Evolutionary conservation across 1,140 invertebrate species (phyloP).

Genomic region (Oryzaephilus surinamensis): DNA sequence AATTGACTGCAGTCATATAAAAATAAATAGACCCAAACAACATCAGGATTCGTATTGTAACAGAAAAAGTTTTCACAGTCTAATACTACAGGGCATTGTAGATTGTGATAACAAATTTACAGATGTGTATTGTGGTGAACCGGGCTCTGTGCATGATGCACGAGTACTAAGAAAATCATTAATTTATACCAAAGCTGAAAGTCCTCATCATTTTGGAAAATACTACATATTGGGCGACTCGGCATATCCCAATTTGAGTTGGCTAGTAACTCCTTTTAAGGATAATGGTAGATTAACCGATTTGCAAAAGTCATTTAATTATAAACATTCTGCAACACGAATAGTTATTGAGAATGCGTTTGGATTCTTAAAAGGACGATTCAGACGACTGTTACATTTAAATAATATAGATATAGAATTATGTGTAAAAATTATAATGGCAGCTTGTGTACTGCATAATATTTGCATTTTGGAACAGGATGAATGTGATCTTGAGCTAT

Average conservation of each 20-base stretch:
- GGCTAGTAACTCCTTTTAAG: slow-evolving; percentile 18
- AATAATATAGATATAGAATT: slow-evolving; percentile 7
- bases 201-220: slow-evolving; percentile 10
- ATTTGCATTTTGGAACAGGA: slow-evolving; percentile 8
- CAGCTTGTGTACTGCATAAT: slow-evolving; percentile 9
- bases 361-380: slow-evolving; percentile 15
- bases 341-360: slow-evolving; percentile 13
- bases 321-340: slow-evolving; percentile 8
- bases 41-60: slow-evolving; percentile 16
- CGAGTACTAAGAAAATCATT: slow-evolving; percentile 12
- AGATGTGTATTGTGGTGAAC: slow-evolving; percentile 13
- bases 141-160: slow-evolving; percentile 16
- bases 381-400: slow-evolving; percentile 8
- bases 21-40: slow-evolving; percentile 13
- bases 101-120: slow-evolving; percentile 16
- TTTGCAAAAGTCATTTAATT: slow-evolving; percentile 14
- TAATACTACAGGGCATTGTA: slow-evolving; percentile 18
- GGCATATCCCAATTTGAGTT: slow-evolving; percentile 19
- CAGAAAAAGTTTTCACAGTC: slow-evolving; percentile 16
- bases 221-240: slow-evolving; percentile 19
- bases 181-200: slow-evolving; percentile 8
- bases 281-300: slow-evolving; percentile 15
- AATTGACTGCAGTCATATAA: slow-evolving; percentile 20
- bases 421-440: slow-evolving; percentile 10
- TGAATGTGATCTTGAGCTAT: no score